Percentiles rank a stretch among this genome's conserved stretches.
Conservation (phyloP, 2,797 vertebrate species). For the Trachops cirrhosus region DNA sequence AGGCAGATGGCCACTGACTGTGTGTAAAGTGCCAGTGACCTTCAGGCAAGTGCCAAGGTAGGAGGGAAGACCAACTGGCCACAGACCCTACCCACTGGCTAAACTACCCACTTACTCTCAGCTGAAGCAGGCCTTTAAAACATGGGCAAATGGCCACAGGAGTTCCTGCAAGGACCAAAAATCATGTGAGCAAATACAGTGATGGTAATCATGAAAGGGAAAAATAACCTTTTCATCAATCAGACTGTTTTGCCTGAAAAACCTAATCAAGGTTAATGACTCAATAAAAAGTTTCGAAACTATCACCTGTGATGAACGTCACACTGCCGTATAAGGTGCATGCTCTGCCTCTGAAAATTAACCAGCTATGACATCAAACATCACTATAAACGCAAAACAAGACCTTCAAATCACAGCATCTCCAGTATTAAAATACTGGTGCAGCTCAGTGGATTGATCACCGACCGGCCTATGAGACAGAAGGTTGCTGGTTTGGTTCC, state of each 20-base stretch:
- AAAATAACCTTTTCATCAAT: not conserved
- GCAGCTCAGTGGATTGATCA: not conserved
- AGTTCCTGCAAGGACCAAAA: not conserved
- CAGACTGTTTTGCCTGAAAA: not conserved
- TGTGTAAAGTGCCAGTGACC: not conserved
- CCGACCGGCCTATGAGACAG: not conserved
- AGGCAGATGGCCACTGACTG: not conserved
- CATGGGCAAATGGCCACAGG: not conserved
- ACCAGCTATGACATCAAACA: not conserved
- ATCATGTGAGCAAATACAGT: not conserved
- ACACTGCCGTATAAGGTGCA: not conserved
- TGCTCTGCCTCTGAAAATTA: not conserved
- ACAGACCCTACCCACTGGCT: too few relatives aligned
- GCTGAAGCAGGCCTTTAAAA: not conserved
- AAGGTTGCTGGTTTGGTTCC: not conserved
- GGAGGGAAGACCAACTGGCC: not conserved
- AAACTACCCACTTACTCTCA: not conserved
- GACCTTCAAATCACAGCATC: not conserved
- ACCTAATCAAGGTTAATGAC: not conserved
- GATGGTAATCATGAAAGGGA: not conserved
- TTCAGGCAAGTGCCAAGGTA: not conserved
- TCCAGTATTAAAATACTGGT: not conserved
- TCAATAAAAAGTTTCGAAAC: not conserved
- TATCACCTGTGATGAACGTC: not conserved
- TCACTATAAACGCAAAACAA: not conserved